Conservation (phyloP, 1,140 invertebrate genomes). For the Chironomus tepperi region DNA sequence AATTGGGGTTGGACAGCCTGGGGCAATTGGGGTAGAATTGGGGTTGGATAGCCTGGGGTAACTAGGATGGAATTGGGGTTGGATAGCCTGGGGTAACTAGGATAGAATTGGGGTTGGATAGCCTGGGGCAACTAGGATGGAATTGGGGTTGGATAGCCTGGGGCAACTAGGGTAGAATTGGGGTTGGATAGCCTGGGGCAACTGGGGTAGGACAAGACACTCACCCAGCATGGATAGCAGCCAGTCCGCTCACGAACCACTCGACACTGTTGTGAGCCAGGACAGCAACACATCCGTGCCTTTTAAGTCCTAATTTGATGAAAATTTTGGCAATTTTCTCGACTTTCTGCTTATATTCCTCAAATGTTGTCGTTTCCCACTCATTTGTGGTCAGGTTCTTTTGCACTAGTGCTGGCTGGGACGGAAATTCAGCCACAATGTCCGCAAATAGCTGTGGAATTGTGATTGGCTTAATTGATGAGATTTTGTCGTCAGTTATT, state of each 20-base stretch:
- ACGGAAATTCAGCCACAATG: not conserved
- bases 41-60: too few species aligned
- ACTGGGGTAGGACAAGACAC: too few species aligned
- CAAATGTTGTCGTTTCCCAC: conserved; percentile 29
- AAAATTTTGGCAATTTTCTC: conserved; percentile 69
- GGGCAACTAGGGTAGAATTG: too few species aligned
- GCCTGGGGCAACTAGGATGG: too few species aligned
- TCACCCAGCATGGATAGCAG: conserved; percentile 80
- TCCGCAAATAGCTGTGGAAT: not conserved
- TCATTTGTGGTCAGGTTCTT: not conserved
- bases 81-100: too few species aligned
- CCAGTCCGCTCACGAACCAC: conserved; percentile 78
- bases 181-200: too few species aligned
- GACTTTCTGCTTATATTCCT: conserved; percentile 59
- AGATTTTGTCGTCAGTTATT: conserved; percentile 1
- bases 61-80: too few species aligned
- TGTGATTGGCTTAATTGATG: not conserved
- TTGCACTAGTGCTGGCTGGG: not conserved
- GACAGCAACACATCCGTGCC: conserved; percentile 68
- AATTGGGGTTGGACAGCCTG: too few species aligned
- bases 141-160: too few species aligned
- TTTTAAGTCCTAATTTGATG: conserved; percentile 68
- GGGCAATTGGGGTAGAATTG: too few species aligned
- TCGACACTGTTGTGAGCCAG: conserved; percentile 79
- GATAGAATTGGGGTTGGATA: too few species aligned